Base-by-base conservation (phyloP, 1,140 invertebrate species). In the Parasteatoda tepidariorum region DNA sequence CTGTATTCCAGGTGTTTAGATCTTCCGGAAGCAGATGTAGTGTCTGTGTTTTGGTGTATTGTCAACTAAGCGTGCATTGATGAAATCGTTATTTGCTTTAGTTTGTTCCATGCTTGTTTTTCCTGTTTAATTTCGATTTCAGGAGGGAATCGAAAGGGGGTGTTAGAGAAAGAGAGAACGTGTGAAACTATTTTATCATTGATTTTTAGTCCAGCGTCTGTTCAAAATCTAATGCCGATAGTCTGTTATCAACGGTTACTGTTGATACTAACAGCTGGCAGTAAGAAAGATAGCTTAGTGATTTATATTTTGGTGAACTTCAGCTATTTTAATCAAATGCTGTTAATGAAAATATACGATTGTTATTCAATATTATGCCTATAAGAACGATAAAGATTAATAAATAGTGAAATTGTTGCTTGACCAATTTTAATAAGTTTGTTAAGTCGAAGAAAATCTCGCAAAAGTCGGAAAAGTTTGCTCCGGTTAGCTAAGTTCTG, bases 21-120 rank as follows among this genome's bases (percentile, higher is more conserved):
- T 18, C 18, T 71, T 74, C 31, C 70, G 70, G 70, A 74, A 59
- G 55, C 70, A 74, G 70, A 74, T 74, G 70, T n/a, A 59, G 7
- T 2, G 5, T 7, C 7, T 59, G 13, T 59, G 61, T 31, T 64
- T 64, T 7, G 24, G 15, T 0, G 18, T n/a, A n/a, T n/a, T n/a
- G 18, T 59, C 24, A 24, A 7, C 57, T 24, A 18, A 48, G 7
- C 57, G 2, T 59, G 2, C 9, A 59, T 59, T n/a, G 18, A 22
- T 59, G 5, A n/a, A 59, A 9, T 2, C 57, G 9, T 48, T 48
- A 18, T 48, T 48, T 48, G 38, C 38, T 48, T 48, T 48, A 9
- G 38, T 48, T 48, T 48, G 38, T 48, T 13, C 1, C 38, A 18
- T 18, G 38, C 18, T 59, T n/a, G 24, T 24, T 59, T 59, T 59